Conservation (phyloP, 2,888 invertebrate genomes). For the Chymomyza fuscimana region DNA sequence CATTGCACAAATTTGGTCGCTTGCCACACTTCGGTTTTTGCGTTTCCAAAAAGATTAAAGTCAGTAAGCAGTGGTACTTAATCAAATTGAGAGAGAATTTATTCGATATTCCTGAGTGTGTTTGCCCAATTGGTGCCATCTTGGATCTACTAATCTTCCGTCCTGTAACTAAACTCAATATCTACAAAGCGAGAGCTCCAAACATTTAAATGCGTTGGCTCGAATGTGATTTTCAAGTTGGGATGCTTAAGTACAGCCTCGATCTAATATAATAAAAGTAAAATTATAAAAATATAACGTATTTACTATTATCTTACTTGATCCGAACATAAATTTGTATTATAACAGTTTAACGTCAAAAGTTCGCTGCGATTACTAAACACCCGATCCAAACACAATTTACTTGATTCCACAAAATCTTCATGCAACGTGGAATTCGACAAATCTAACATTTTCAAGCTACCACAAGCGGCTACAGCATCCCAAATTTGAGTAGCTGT, state of each 20-base stretch:
- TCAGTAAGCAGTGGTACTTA: no score
- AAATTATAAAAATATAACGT: neutral
- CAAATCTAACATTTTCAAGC: conserved; percentile 35
- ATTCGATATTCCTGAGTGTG: no score
- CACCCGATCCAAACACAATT: neutral
- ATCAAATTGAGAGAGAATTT: no score
- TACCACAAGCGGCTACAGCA: conserved; percentile 8
- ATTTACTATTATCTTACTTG: neutral
- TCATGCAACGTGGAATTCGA: conserved; percentile 28
- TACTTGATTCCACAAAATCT: conserved; percentile 19
- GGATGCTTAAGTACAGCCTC: conserved; percentile 25
- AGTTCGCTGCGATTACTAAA: conserved; percentile 1
- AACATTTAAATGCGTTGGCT: conserved; percentile 27
- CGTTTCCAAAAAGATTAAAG: no score
- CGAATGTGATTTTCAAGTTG: conserved; percentile 29
- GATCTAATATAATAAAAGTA: conserved; percentile 18
- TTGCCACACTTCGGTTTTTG: no score
- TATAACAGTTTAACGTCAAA: conserved; percentile 20
- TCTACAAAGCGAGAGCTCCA: conserved; percentile 35
- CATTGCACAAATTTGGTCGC: no score
- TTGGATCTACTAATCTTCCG: no score
- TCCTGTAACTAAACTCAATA: conserved; percentile 27
- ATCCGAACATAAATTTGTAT: neutral
- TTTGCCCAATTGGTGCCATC: no score
- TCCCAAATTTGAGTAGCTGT: conserved; percentile 41